Conservation (phyloP, 2,888 invertebrate species). For the Sycophila texana region DNA sequence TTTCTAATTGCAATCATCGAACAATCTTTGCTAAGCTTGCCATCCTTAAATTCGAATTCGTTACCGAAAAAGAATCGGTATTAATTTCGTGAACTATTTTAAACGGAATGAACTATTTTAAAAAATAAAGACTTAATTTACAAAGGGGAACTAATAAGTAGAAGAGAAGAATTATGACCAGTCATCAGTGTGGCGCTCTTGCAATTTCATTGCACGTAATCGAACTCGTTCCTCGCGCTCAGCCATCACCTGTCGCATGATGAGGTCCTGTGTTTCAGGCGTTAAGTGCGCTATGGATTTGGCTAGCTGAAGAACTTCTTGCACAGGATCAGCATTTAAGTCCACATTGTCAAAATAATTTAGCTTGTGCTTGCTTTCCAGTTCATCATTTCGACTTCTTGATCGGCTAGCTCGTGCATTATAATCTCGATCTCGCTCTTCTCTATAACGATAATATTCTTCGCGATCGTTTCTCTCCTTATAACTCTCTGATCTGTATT, state of each 20-base stretch:
- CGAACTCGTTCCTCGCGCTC: constrained; percentile 27
- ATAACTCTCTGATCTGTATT: not conserved
- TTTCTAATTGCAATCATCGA: no score
- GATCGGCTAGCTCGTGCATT: not conserved
- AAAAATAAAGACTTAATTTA: no score
- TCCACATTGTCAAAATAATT: no score
- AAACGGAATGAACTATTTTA: no score
- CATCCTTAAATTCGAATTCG: no score
- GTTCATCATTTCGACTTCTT: not conserved
- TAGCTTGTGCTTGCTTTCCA: no score
- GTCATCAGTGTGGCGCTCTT: not conserved
- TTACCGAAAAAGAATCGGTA: no score
- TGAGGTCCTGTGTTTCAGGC: constrained; percentile 41
- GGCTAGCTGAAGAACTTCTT: constrained; percentile 27
- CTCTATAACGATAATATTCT: not conserved
- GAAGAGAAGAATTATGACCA: not conserved
- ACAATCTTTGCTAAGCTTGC: no score
- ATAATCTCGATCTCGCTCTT: not conserved
- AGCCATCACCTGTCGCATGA: constrained; percentile 46
- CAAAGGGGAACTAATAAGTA: no score
- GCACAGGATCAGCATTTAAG: constrained; percentile 33
- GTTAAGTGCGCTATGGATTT: constrained; percentile 44
- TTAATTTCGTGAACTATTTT: no score
- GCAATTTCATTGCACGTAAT: not conserved
- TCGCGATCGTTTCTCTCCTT: not conserved